phyloP scores from a whole-genome alignment of 2,888 invertebrate genomes.

The Drosophila lutescens region DNA sequence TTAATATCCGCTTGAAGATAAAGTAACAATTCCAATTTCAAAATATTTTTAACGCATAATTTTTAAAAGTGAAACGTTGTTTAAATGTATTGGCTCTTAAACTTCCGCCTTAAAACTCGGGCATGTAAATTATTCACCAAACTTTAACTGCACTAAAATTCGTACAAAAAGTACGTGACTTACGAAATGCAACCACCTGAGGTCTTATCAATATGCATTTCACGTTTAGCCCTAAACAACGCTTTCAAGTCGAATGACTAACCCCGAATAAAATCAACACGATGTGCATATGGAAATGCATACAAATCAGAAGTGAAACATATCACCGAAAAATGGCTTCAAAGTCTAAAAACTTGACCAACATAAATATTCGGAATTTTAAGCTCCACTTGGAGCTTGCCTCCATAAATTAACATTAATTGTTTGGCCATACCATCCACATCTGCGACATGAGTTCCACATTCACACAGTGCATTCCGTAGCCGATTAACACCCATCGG shows the following conservation, averaged over 20 bases:
- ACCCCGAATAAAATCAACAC: constrained; percentile 26
- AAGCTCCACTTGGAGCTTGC: constrained; percentile 4
- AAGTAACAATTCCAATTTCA: too few species aligned
- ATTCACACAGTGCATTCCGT: constrained; percentile 36
- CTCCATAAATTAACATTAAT: constrained; percentile 37
- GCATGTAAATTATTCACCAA: constrained; percentile 8
- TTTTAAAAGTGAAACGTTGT: too few species aligned
- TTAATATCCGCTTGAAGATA: not conserved
- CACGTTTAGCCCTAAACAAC: constrained; percentile 60
- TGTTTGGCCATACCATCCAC: constrained; percentile 14
- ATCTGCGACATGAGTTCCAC: constrained; percentile 14
- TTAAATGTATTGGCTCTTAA: not conserved
- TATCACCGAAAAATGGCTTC: constrained; percentile 1
- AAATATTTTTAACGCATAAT: too few species aligned
- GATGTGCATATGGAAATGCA: constrained; percentile 27
- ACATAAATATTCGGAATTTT: constrained; percentile 4
- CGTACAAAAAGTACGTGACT: constrained; percentile 58
- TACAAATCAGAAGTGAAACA: constrained; percentile 10
- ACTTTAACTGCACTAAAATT: constrained; percentile 11
- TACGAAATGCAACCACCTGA: constrained; percentile 47
- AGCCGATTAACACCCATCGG: constrained; percentile 39
- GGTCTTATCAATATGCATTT: constrained; percentile 58
- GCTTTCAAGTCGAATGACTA: constrained; percentile 40
- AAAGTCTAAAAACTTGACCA: constrained; percentile 5
- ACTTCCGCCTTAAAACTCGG: constrained; percentile 16